phyloP scores from a whole-genome alignment of 2,888 invertebrate species.

The Luffia ferchaultella region DNA sequence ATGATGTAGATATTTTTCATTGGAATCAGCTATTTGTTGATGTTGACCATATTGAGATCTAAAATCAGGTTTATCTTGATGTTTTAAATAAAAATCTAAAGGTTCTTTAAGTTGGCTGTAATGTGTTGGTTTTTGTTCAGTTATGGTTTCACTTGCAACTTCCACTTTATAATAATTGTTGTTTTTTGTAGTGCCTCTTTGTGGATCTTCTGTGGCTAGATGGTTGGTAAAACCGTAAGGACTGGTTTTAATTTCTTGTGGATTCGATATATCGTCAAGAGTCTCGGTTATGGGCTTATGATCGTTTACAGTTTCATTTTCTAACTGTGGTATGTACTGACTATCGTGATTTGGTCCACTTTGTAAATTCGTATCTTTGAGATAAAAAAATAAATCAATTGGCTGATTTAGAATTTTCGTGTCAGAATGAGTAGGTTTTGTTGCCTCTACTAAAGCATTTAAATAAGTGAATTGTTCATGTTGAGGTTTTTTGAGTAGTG shows the following conservation, averaged over 20 bases:
- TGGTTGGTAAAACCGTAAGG: conserved; percentile 15
- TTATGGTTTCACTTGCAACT: conserved; percentile 32
- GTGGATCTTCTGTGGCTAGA: conserved; percentile 18
- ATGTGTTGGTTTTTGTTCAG: conserved; percentile 19
- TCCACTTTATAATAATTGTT: conserved; percentile 40
- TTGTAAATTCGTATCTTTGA: conserved; percentile 29
- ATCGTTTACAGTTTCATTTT: conserved; percentile 47
- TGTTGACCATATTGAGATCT: conserved; percentile 28
- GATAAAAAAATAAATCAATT: conserved; percentile 41
- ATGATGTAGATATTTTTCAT: conserved; percentile 36
- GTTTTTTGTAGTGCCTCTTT: neutral
- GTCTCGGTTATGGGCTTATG: conserved; percentile 55
- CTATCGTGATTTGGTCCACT: conserved; percentile 26
- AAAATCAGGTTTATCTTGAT: conserved; percentile 18
- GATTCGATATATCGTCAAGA: conserved; percentile 45
- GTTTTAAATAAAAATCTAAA: conserved; percentile 15
- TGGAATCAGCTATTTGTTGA: conserved; percentile 21
- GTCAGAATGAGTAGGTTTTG: conserved; percentile 16
- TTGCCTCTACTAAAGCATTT: conserved; percentile 43
- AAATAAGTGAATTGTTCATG: conserved; percentile 55
- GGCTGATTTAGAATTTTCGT: conserved; percentile 24
- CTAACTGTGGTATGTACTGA: conserved; percentile 51
- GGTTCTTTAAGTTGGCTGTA: conserved; percentile 14
- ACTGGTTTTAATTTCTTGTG: conserved; percentile 21
- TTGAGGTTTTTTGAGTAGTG: conserved; percentile 52